These are phyloP conservation scores for Urocynchramus pylzowi DNA, from an alignment of 2,113 vertebrate species.

Conservation along the genomic window DNA sequence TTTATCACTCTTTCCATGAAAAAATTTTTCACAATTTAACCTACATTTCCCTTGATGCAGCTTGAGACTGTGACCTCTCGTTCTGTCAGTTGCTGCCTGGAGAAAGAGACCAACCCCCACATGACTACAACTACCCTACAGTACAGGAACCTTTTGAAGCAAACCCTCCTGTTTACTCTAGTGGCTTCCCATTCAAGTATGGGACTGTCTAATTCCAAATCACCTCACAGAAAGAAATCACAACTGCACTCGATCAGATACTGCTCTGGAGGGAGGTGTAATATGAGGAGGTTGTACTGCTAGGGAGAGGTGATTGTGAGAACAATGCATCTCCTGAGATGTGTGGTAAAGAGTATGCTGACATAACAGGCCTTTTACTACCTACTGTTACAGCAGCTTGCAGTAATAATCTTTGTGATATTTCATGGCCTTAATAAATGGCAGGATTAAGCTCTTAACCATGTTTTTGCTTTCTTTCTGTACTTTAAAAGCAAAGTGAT, in stretches of 20 bases:
- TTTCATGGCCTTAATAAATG: conserved; percentile 2
- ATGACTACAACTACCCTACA: no score
- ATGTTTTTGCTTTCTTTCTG: not conserved
- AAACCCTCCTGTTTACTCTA: not conserved
- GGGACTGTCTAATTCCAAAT: not conserved
- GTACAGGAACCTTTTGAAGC: not conserved
- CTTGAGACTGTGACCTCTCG: no score
- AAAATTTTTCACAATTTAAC: no score
- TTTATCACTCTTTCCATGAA: no score
- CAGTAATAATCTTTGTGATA: not conserved
- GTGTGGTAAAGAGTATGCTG: not conserved
- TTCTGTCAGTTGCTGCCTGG: no score
- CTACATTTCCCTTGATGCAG: no score
- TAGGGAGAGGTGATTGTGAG: not conserved
- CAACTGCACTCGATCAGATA: not conserved
- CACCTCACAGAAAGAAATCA: not conserved
- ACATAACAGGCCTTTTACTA: not conserved
- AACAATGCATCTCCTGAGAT: not conserved
- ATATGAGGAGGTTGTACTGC: not conserved
- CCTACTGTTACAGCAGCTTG: not conserved
- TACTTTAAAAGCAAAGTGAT: not conserved
- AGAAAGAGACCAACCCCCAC: no score
- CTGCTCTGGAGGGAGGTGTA: not conserved
- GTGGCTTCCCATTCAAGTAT: not conserved
- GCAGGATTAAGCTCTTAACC: not conserved